Conservation (phyloP, 2,888 invertebrate genomes). For the Clostera curtula region DNA sequence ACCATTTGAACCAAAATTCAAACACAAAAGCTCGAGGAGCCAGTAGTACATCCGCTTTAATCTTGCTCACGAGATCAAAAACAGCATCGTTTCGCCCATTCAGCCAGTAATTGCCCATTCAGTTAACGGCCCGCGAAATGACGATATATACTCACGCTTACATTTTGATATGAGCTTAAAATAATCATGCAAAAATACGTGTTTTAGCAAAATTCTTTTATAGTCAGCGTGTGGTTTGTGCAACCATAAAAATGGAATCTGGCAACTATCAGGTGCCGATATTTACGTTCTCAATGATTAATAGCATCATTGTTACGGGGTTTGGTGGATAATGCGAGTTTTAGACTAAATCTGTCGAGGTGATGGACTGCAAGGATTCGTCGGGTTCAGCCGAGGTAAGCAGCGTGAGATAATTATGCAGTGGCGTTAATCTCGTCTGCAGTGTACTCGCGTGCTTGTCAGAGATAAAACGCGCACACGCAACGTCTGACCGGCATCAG, state of each 20-base stretch:
- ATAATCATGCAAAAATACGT: conserved; percentile 35
- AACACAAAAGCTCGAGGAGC: not conserved
- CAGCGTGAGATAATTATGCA: conserved; percentile 54
- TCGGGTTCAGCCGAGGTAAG: conserved; percentile 43
- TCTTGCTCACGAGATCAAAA: not conserved
- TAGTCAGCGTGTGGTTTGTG: conserved; percentile 42
- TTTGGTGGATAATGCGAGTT: conserved; percentile 11
- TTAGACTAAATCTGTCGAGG: conserved; percentile 19
- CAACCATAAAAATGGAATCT: conserved; percentile 53
- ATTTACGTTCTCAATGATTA: conserved; percentile 57
- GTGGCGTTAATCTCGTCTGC: conserved; percentile 41
- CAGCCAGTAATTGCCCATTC: not conserved
- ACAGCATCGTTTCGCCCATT: not conserved
- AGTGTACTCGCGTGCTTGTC: conserved; percentile 41
- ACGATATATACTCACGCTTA: conserved; percentile 6
- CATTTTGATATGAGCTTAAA: conserved; percentile 23
- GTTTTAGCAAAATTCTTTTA: conserved; percentile 50
- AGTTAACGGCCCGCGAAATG: conserved; percentile 7
- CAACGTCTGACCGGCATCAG: conserved; percentile 11
- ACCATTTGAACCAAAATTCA: not conserved
- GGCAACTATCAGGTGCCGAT: conserved; percentile 52
- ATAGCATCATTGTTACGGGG: conserved; percentile 54
- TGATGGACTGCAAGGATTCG: conserved; percentile 27
- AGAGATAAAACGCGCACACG: conserved; percentile 40
- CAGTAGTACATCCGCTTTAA: not conserved